Base-by-base conservation (phyloP, 1,140 invertebrate species). In the Xylocopa sonorina region DNA sequence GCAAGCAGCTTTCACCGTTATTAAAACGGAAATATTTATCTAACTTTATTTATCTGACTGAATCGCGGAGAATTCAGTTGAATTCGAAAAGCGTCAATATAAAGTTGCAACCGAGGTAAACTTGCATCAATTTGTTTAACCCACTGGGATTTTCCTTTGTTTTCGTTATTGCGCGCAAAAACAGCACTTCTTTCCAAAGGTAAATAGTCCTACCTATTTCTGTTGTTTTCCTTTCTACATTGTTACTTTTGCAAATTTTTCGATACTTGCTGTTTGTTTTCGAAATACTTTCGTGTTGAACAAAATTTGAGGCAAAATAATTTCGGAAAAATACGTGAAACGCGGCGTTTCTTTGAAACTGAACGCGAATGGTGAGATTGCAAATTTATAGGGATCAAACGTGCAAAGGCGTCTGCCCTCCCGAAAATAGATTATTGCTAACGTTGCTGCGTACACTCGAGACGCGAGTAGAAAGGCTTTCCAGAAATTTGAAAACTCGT, bases 401-500 rank as follows among this genome's bases (percentile, higher is more conserved):
- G 27, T 46, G 53, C 68, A 46, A 58, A 34, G n/a, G 24, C 29
- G 32, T 6, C 6, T 29, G 48, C 16, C 3, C 34, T 16, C 16
- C 3, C 51, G 41, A 68, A 57, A 76, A 57, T 57, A 57, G 29
- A 68, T 41, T 66, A 34, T 24, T 10, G 9, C 9, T 10, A 77
- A 60, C n/a, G 43, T 68, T 68, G 10, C 18, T 29, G 3, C 32
- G 3, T 1, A 16, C 9, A 38, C 16, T 9, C 34, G 27, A 3
- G n/a, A 18, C 12, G 48, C 14, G 10, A 2, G 9, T 53, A 43
- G 51, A 77, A 68, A 78, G 55, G 34, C 53, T 78, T 74, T 79
- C 69, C 27, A 74, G 64, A 80, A 75, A 84, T 63, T 74, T 62
- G 55, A 41, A 66, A 74, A 79, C 55, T 66, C 69, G 4, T 43